A percentile compares a stretch with the other conserved stretches of the same genome.
Evolutionary conservation across 2,113 vertebrate species (phyloP).

Genomic region (Agelaius tricolor): DNA sequence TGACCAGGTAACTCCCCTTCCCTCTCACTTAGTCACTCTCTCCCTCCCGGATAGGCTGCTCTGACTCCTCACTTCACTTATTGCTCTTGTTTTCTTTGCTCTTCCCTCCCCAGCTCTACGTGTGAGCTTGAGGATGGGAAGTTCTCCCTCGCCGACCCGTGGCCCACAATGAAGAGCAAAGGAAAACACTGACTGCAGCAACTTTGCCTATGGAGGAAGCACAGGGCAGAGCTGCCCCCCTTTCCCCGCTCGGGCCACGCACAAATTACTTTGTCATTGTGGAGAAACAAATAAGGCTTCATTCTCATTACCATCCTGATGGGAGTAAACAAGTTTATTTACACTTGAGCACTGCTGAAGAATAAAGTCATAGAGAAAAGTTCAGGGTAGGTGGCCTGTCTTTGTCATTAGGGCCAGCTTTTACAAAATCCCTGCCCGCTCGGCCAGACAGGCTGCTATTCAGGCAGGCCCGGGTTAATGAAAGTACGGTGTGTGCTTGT

Average conservation of each 20-base stretch:
- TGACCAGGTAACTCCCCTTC: constrained; percentile 46
- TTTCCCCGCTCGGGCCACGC: not conserved
- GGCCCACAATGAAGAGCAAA: constrained; percentile 29
- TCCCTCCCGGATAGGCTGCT: constrained; percentile 19
- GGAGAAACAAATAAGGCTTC: constrained; percentile 73
- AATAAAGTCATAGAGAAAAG: constrained; percentile 72
- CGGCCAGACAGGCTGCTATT: constrained; percentile 64
- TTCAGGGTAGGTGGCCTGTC: constrained; percentile 74
- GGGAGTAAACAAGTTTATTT: constrained; percentile 79
- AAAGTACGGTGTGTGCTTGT: constrained; percentile 61
- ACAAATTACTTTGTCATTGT: constrained; percentile 72
- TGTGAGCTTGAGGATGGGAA: constrained; percentile 19
- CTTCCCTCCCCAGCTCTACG: not conserved
- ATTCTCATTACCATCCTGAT: constrained; percentile 74
- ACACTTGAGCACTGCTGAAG: constrained; percentile 73
- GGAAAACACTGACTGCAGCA: constrained; percentile 32
- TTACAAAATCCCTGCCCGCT: constrained; percentile 60
- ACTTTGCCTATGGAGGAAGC: constrained; percentile 28
- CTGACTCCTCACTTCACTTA: not conserved
- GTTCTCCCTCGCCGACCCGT: constrained; percentile 12
- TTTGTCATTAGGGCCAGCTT: constrained; percentile 52
- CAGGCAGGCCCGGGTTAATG: constrained; percentile 66
- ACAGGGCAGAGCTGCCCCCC: constrained; percentile 30
- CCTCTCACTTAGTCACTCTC: constrained; percentile 41
- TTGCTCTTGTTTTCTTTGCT: not conserved